Conservation (phyloP, 2,113 vertebrate species). For the Gavialis gangeticus region DNA sequence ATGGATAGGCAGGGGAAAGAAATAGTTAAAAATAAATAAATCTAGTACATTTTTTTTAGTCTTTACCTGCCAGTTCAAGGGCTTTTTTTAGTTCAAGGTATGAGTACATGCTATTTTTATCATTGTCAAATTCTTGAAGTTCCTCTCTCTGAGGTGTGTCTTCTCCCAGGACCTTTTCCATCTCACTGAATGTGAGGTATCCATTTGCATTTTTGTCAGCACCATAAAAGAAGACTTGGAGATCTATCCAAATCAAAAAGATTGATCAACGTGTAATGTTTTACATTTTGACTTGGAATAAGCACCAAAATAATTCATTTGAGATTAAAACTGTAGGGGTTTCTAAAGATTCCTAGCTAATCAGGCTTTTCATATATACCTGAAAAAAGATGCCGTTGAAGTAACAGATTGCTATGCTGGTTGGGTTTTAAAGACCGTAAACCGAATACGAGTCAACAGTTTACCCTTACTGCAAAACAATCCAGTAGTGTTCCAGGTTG, state of each 20-base stretch:
- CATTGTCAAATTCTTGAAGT: background rate
- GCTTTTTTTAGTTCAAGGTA: background rate
- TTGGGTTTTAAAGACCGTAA: background rate
- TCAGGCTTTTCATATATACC: background rate
- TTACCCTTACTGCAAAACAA: too few species aligned
- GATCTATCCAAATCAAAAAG: background rate
- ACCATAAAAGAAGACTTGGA: slow-evolving; percentile 46
- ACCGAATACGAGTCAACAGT: too few species aligned
- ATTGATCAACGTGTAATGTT: background rate
- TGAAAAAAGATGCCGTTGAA: background rate
- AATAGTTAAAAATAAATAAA: background rate
- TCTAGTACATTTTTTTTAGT: background rate
- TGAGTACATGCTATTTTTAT: background rate
- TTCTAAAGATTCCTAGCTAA: background rate
- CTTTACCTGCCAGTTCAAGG: background rate
- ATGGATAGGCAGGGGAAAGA: background rate
- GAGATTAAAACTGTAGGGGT: background rate
- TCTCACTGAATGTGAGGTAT: slow-evolving; percentile 33
- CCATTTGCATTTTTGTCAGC: slow-evolving; percentile 4
- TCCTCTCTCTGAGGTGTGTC: background rate
- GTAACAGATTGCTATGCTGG: background rate
- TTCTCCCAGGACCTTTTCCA: slow-evolving; percentile 19
- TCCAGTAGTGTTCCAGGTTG: too few species aligned
- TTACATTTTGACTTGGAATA: background rate
- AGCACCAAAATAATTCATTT: background rate